Base-by-base conservation (phyloP, 2,888 invertebrate genomes). In the Drosophila neoperkinsi region DNA sequence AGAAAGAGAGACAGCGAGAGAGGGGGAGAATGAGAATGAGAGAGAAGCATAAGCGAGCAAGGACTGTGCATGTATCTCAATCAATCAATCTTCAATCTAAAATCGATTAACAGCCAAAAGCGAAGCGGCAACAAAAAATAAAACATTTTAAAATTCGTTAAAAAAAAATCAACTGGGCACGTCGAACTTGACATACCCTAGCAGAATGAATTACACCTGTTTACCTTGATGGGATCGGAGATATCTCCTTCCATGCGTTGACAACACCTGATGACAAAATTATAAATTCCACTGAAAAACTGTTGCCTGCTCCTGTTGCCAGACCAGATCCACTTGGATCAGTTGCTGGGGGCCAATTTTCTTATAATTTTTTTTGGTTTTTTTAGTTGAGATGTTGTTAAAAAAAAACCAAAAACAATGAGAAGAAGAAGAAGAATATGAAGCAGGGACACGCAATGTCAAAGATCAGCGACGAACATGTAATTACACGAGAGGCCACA, bases 21-120 rank as follows among this genome's bases (percentile, higher is more conserved):
- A 46, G 36, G 11, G 38, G 31, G 30, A 9, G 51, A 34, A n/a
- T 4, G 38, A 4, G 38, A 30, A 13, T 21, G 46, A 51, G 52
- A 13, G 28, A 25, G 13, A 41, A 34, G 3, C 21, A 34, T 28
- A 36, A 18, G 43, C 10, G 56, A 50, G 16, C 34, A 57, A 51
- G 50, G 28, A 38, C 21, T 38, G 46, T 31, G 31, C 30, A 13
- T 38, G 58, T 68, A 73, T 84, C 74, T 73, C 56, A 74, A 82
- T 78, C 87, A 82, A 87, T 87, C 84, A 87, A 88, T 84, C 76
- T 74, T 53, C 75, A 78, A 83, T 87, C 79, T 74, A 77, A 83
- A 84, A 81, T 85, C 86, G 82, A 87, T 85, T 85, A 80, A 69
- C 59, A 68, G 56, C 16, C 62, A 28, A 56, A 67, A 46, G 53